Evolutionary conservation across 2,797 vertebrate genomes (phyloP).

Genomic region (Phoxinus dragarum): DNA sequence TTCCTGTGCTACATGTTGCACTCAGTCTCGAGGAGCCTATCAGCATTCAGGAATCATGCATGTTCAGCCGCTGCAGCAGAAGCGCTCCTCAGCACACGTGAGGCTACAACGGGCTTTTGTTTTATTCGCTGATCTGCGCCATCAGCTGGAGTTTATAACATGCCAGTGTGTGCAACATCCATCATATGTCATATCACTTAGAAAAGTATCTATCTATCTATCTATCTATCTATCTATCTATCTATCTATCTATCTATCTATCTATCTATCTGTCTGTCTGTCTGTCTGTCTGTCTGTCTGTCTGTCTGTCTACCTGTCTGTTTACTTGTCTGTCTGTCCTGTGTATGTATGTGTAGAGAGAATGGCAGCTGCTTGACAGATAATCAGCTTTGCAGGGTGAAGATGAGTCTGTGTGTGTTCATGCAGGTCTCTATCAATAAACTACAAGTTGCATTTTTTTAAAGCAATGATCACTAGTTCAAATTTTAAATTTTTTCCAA

Average conservation of each 20-base stretch:
- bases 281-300: neutral
- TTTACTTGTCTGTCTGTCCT: neutral
- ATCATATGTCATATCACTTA: neutral
- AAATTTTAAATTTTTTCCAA: too few species aligned
- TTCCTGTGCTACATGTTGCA: constrained; percentile 43
- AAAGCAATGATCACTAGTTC: neutral
- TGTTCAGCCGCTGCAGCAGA: neutral
- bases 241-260: neutral
- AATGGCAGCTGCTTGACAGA: neutral
- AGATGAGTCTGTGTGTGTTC: neutral
- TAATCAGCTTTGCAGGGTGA: constrained; percentile 3
- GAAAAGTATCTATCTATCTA: neutral
- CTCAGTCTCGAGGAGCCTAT: constrained; percentile 1
- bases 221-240: neutral
- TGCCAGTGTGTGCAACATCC: neutral
- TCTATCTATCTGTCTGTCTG: neutral
- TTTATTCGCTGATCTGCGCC: neutral
- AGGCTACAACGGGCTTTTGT: constrained; percentile 15
- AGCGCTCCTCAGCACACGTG: neutral
- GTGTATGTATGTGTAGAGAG: neutral
- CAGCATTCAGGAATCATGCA: neutral
- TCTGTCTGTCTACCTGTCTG: rapidly evolving
- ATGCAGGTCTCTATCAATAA: neutral
- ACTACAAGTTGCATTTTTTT: neutral
- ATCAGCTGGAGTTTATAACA: neutral